phyloP scores from a whole-genome alignment of 1,140 invertebrate genomes.

The Aporrectodea caliginosa region DNA sequence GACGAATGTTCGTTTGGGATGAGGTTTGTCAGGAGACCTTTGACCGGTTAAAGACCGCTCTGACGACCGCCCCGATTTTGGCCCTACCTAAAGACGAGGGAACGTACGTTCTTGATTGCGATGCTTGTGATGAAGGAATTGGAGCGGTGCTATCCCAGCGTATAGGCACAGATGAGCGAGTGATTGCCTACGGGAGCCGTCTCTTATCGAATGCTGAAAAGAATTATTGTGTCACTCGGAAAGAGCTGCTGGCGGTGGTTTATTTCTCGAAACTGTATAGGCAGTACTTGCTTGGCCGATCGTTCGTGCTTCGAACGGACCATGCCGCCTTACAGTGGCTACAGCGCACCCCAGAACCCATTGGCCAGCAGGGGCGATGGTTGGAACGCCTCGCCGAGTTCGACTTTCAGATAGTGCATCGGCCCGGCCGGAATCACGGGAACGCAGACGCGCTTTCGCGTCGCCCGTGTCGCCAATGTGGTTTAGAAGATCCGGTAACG shows the following conservation, averaged over 20 bases:
- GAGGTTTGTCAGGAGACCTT: too few species aligned
- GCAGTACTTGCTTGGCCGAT: constrained; percentile 18
- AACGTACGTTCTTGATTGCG: neutral
- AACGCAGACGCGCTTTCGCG: too few species aligned
- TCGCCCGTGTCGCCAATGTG: too few species aligned
- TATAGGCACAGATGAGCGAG: neutral
- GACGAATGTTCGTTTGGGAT: neutral
- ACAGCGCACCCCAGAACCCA: too few species aligned
- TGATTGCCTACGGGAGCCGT: too few species aligned
- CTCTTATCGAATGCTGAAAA: too few species aligned
- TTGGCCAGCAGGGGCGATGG: too few species aligned
- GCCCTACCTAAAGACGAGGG: neutral
- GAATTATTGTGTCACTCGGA: constrained; percentile 51
- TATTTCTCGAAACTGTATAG: constrained; percentile 3
- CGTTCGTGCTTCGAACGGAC: constrained; percentile 25
- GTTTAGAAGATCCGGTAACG: constrained; percentile 11
- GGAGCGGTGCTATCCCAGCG: constrained; percentile 22
- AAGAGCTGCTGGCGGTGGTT: constrained; percentile 36
- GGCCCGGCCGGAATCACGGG: too few species aligned
- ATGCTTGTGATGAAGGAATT: neutral
- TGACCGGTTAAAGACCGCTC: too few species aligned
- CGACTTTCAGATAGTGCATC: constrained; percentile 31
- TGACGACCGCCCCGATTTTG: too few species aligned
- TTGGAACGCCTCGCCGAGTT: constrained; percentile 15
- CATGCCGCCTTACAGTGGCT: constrained; percentile 13